Percentiles rank a stretch among this genome's conserved stretches.
phyloP scores from a whole-genome alignment of 2,113 vertebrate genomes.

The Castor canadensis region DNA sequence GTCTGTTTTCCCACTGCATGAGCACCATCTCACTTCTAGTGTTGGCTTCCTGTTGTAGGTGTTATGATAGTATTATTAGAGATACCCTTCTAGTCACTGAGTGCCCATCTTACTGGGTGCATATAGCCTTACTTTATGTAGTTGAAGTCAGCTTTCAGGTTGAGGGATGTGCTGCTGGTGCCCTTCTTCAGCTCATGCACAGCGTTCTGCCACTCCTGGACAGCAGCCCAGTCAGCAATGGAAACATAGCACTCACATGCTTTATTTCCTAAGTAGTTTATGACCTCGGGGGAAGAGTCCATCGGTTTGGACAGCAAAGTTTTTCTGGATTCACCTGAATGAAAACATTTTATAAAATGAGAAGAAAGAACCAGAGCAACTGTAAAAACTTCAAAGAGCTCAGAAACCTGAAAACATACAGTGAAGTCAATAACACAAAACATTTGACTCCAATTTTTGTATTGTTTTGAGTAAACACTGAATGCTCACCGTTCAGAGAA shows the following conservation, averaged over 20 bases:
- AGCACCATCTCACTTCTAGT: background rate
- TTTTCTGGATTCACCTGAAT: slow-evolving; percentile 92
- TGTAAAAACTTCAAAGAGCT: slow-evolving; percentile 8
- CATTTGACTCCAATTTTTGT: background rate
- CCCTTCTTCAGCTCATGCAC: slow-evolving; percentile 92
- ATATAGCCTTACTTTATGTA: slow-evolving; percentile 97
- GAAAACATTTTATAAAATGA: background rate
- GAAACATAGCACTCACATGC: slow-evolving; percentile 96
- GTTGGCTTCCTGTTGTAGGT: background rate
- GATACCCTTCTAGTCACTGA: no score
- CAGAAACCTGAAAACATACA: background rate
- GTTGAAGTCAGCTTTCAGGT: slow-evolving; percentile 95
- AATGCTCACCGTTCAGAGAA: slow-evolving; percentile 89
- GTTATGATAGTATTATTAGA: background rate
- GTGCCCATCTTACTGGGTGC: no score
- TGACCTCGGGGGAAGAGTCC: slow-evolving; percentile 94
- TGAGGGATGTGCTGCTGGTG: slow-evolving; percentile 88
- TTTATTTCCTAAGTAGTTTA: slow-evolving; percentile 97
- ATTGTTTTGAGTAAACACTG: background rate
- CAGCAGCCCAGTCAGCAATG: slow-evolving; percentile 94
- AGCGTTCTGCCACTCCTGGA: slow-evolving; percentile 96
- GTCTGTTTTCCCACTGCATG: background rate
- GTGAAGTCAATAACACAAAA: background rate
- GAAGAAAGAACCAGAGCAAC: background rate
- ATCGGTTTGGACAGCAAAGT: slow-evolving; percentile 93